Conservation (phyloP, 35 echinoderm and acorn worm species). For the Ptychodera flava region DNA sequence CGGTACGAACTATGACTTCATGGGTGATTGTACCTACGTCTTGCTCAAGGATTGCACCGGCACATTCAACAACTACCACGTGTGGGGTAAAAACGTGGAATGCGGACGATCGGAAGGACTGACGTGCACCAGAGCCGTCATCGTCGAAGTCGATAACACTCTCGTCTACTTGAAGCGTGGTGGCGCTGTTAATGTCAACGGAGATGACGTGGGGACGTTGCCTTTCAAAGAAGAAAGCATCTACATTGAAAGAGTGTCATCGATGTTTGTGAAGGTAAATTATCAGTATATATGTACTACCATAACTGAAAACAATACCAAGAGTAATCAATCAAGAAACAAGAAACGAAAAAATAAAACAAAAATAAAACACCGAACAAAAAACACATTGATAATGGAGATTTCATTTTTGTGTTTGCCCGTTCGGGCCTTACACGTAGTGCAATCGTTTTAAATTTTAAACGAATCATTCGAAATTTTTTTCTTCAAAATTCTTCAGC, state of each 20-base stretch:
- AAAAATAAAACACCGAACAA: too few relatives aligned
- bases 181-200: constrained; percentile 49
- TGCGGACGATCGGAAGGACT: constrained; percentile 48
- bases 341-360: too few relatives aligned
- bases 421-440: too few relatives aligned
- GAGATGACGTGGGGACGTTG: constrained; percentile 15
- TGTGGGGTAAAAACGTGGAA: constrained; percentile 34
- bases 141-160: constrained; percentile 48
- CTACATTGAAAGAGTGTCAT: constrained; percentile 58
- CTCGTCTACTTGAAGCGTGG: constrained; percentile 50
- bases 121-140: constrained; percentile 55
- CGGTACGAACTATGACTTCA: constrained; percentile 5
- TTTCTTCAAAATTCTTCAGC: too few relatives aligned
- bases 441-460: too few relatives aligned
- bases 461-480: too few relatives aligned
- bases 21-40: constrained; percentile 21
- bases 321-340: too few relatives aligned
- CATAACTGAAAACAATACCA: too few relatives aligned
- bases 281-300: too few relatives aligned
- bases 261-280: constrained; percentile 72
- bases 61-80: constrained; percentile 15
- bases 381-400: too few relatives aligned
- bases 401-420: too few relatives aligned
- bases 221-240: constrained; percentile 61
- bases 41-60: neutral